Evolutionary conservation across 2,113 vertebrate species (phyloP), one percentile per base, ranked within the genome.

Genomic region (Collichthys lucidus): DNA sequence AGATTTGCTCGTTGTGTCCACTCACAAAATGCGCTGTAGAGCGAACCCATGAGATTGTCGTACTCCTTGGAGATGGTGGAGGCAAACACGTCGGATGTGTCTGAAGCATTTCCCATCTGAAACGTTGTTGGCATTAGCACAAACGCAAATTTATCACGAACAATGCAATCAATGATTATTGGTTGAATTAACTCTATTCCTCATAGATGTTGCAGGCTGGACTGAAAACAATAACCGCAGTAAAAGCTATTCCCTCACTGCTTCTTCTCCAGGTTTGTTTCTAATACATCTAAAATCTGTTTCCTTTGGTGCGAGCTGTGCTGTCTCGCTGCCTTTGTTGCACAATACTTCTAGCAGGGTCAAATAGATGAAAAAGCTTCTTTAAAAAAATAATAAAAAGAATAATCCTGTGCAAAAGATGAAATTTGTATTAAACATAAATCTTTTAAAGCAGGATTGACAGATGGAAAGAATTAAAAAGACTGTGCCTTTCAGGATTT

Each of bases 21-120:
- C 96, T 96, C 93, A 97, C 96, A 96, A 74, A 96, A 96, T 17
- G 94, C 57, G 3, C 84, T 89, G 88, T 96, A 97, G 53, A 96
- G 46, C 0, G 89, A 91, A 74, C 95, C 96, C 93, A 97, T 97
- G 87, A 96, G 79, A 88, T 96, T 82, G 60, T 97, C 96, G 52
- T 96, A 83, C 88, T 94, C 93, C 91, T 95, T 92, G 0, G 95
- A 95, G 66, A 96, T 91, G 77, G 92, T 95, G 86, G 96, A 97
- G 85, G 63, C 47, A 88, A 96, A 96, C 66, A 19, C 83, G 65
- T 74, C 74, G 0, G 92, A 91, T 20, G 90, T 64, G 47, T 95
- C 93, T 55, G 96, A 96, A 0, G 19, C 87, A 87, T 95, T 96
- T 91, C 92, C 95, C 96, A 96, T 96, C 96, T 97, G 22, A 76